These are phyloP conservation scores for Charaxes varanes DNA, from an alignment of 1,140 invertebrate species.

Conservation along the genomic window DNA sequence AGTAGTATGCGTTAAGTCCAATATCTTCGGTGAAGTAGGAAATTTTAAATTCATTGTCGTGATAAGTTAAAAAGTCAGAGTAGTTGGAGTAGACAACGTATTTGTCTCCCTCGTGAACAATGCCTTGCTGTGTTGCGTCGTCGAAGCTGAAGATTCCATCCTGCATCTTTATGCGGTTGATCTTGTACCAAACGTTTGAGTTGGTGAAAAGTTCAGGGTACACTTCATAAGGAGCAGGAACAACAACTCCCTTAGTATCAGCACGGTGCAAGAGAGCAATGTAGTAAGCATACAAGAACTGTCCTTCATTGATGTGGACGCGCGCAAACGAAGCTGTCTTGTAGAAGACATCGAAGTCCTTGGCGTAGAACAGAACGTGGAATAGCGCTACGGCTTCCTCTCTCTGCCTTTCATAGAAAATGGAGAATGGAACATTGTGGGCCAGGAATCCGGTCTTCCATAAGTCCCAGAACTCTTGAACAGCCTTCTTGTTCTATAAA, in stretches of 20 bases:
- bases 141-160: conserved; percentile 34
- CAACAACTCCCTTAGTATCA: conserved; percentile 74
- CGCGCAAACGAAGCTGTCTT: conserved; percentile 77
- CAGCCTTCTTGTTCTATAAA: conserved; percentile 56
- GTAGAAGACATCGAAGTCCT: conserved; percentile 78
- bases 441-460: conserved; percentile 70
- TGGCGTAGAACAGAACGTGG: conserved; percentile 76
- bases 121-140: conserved; percentile 49
- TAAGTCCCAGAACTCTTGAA: conserved; percentile 72
- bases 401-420: conserved; percentile 71
- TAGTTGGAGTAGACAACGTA: conserved; percentile 71
- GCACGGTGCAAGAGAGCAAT: conserved; percentile 75
- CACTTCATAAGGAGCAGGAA: conserved; percentile 79
- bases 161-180: conserved; percentile 77
- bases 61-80: conserved; percentile 65
- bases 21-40: conserved; percentile 84
- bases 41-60: conserved; percentile 77
- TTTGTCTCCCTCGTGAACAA: conserved; percentile 58
- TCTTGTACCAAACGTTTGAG: conserved; percentile 72
- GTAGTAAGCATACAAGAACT: conserved; percentile 76
- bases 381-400: conserved; percentile 72
- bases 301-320: conserved; percentile 75
- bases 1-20: conserved; percentile 81
- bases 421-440: conserved; percentile 72
- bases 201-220: conserved; percentile 78